Evolutionary conservation across 2,797 vertebrate species (phyloP).

Genomic region (Pantherophis vulpinus): DNA sequence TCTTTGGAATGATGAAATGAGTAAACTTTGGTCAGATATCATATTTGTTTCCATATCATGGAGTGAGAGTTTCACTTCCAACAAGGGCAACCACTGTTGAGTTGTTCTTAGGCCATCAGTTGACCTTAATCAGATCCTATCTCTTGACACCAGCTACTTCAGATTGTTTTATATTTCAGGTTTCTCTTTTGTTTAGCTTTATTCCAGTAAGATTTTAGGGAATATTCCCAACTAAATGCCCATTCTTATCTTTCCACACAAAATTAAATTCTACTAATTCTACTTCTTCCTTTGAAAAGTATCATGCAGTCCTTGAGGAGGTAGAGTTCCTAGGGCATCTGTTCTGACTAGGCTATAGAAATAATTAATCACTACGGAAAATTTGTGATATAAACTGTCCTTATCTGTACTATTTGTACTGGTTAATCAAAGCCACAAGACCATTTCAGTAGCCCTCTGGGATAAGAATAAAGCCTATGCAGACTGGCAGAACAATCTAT

Average conservation of each 20-base stretch:
- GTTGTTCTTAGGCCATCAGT: neutral
- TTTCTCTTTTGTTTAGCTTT: neutral
- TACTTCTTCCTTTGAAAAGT: neutral
- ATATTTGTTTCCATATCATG: neutral
- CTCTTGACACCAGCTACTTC: neutral
- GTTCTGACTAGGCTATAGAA: neutral
- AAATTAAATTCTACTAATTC: neutral
- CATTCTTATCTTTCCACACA: neutral
- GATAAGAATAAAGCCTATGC: no score
- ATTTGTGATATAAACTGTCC: neutral
- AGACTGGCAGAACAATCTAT: no score
- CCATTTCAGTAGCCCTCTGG: no score
- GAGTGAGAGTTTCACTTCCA: neutral
- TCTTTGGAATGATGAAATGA: neutral
- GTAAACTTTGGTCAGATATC: neutral
- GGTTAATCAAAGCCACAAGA: no score
- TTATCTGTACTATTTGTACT: neutral
- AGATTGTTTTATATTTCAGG: neutral
- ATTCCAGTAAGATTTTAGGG: neutral
- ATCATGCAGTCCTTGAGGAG: neutral
- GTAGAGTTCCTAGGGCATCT: neutral
- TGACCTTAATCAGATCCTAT: neutral
- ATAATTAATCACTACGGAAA: neutral
- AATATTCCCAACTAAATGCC: neutral
- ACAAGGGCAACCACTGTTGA: neutral